Percentiles rank a stretch among this genome's conserved stretches.
These are phyloP conservation scores for Chelonia mydas DNA, from an alignment of 2,797 vertebrate species.

Conservation along the genomic window DNA sequence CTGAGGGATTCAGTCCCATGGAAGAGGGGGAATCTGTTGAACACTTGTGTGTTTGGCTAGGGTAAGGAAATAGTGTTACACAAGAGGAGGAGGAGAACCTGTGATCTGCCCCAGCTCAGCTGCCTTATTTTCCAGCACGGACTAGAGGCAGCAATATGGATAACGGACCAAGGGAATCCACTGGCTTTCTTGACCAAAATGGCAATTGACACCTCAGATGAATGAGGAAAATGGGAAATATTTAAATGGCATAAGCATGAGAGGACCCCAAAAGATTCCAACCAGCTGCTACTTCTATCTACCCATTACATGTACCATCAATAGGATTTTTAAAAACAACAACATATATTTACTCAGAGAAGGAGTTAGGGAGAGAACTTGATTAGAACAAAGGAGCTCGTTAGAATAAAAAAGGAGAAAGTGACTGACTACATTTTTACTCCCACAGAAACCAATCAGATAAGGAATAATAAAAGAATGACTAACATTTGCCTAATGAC, in stretches of 20 bases:
- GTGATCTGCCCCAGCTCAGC: fast-evolving
- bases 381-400: not conserved
- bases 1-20: not conserved
- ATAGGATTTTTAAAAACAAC: not conserved
- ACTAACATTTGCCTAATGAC: constrained; percentile 1
- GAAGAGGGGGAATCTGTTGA: fast-evolving
- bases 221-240: not conserved
- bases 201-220: not conserved
- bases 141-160: not conserved
- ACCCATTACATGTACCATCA: not conserved
- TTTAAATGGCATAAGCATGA: not conserved
- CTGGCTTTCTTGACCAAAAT: not conserved
- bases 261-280: not conserved
- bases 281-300: not conserved
- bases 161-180: not conserved
- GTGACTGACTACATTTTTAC: not conserved
- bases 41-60: fast-evolving
- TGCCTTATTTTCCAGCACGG: not conserved
- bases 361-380: not conserved
- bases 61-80: not conserved
- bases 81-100: not conserved
- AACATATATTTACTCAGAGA: not conserved
- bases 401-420: not conserved
- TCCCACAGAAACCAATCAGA: not conserved
- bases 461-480: constrained; percentile 7